Percentiles rank a stretch among this genome's conserved stretches.
Evolutionary conservation across 1,140 invertebrate genomes (phyloP).

Genomic region (Meloidogyne floridensis): DNA sequence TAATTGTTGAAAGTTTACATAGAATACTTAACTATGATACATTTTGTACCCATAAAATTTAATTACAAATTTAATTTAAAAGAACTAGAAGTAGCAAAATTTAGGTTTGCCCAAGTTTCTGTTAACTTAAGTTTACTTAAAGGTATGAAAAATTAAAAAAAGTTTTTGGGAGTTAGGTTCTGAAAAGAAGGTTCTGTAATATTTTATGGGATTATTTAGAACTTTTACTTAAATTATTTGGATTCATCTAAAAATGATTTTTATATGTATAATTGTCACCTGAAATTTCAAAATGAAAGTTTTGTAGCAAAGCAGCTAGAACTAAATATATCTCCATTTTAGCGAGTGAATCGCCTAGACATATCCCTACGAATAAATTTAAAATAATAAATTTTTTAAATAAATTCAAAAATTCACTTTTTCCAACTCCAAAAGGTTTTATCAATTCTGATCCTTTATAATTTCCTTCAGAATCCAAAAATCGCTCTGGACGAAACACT

Average conservation of each 20-base stretch:
- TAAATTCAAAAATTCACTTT: conserved; percentile 32
- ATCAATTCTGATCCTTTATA: conserved; percentile 40
- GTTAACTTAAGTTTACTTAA: too few species aligned
- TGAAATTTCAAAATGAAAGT: conserved; percentile 54
- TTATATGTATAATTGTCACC: conserved; percentile 16
- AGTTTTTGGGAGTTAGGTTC: too few species aligned
- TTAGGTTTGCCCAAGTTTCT: too few species aligned
- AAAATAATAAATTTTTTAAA: conserved; percentile 22
- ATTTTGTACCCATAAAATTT: too few species aligned
- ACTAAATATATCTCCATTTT: conserved; percentile 66
- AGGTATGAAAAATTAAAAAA: too few species aligned
- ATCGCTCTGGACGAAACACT: conserved; percentile 65
- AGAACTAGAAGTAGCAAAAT: too few species aligned
- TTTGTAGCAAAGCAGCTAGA: conserved; percentile 60
- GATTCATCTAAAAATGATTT: background rate
- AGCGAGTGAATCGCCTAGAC: conserved; percentile 65
- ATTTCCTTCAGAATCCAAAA: conserved; percentile 47
- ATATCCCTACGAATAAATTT: conserved; percentile 29
- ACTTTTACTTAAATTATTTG: too few species aligned
- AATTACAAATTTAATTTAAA: too few species aligned
- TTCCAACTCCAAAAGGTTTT: conserved; percentile 58
- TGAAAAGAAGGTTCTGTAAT: too few species aligned
- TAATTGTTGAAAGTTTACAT: background rate
- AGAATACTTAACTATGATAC: too few species aligned
- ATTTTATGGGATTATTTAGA: too few species aligned